Evolutionary conservation across 1,140 invertebrate genomes (phyloP).

Genomic region (Nebria ingens): DNA sequence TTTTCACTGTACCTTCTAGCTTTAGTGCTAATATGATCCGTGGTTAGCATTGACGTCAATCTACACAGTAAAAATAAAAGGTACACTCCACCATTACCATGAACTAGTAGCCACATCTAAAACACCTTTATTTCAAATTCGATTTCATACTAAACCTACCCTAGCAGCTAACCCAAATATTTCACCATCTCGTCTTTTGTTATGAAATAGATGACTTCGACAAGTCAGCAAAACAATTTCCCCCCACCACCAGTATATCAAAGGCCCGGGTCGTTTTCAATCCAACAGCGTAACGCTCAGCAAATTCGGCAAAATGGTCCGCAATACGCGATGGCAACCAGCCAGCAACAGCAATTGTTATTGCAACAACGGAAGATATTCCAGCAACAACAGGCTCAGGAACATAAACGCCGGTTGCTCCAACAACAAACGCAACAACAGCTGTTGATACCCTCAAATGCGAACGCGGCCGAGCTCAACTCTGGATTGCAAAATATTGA

Average conservation of each 20-base stretch:
- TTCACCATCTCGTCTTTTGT: no score
- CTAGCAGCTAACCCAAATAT: no score
- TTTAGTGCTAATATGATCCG: no score
- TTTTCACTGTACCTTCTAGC: no score
- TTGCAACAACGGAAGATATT: constrained; percentile 31
- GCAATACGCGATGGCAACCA: constrained; percentile 25
- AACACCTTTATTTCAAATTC: not conserved
- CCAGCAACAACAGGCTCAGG: constrained; percentile 35
- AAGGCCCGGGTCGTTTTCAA: not conserved
- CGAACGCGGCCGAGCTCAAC: constrained; percentile 50
- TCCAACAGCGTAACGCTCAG: constrained; percentile 19
- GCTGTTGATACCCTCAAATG: constrained; percentile 51
- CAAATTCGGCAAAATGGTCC: constrained; percentile 34
- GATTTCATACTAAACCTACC: not conserved
- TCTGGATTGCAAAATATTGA: constrained; percentile 56
- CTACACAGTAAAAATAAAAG: no score
- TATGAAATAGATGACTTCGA: not conserved
- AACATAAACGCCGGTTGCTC: constrained; percentile 42
- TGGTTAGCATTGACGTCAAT: no score
- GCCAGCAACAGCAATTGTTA: constrained; percentile 27
- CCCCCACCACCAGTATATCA: constrained; percentile 39
- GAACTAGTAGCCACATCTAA: not conserved
- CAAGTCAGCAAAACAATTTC: constrained; percentile 15
- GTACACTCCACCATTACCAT: not conserved
- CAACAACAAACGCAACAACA: constrained; percentile 64